Evolutionary conservation across 2,797 vertebrate species (phyloP).

Genomic region (Poecilia wingei): DNA sequence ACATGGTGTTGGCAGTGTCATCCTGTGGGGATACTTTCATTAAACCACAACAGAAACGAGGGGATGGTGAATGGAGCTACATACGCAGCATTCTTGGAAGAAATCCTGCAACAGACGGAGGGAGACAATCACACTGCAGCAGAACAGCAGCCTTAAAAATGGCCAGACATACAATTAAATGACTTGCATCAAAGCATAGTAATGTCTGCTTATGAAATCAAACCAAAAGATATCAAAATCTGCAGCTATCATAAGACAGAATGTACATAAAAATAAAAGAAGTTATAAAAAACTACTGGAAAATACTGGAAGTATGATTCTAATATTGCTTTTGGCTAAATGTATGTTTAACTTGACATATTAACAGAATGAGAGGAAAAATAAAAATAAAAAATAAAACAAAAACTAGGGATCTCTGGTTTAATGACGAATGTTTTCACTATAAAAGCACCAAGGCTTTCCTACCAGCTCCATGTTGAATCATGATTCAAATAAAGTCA

Average conservation of each 20-base stretch:
- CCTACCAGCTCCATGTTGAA: constrained; percentile 50
- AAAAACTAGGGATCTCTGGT: constrained; percentile 33
- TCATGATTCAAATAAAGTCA: constrained; percentile 63
- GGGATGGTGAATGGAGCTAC: neutral
- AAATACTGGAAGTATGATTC: neutral
- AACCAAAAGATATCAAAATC: neutral
- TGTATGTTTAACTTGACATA: neutral
- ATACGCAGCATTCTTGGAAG: neutral
- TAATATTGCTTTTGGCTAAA: neutral
- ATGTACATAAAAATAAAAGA: neutral
- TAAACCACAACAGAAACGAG: neutral
- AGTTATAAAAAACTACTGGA: neutral
- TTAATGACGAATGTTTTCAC: constrained; percentile 50
- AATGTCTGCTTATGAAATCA: no score
- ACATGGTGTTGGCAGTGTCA: neutral
- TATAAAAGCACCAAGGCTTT: constrained; percentile 32
- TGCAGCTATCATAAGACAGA: neutral
- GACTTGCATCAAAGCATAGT: neutral
- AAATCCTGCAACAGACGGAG: neutral
- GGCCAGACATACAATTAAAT: neutral
- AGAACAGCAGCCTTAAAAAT: neutral
- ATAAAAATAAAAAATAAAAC: constrained; percentile 9
- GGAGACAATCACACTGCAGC: neutral
- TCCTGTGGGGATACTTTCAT: neutral
- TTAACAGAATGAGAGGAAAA: neutral